These are phyloP conservation scores for Emys orbicularis DNA, from an alignment of 2,797 vertebrate genomes.

Conservation along the genomic window DNA sequence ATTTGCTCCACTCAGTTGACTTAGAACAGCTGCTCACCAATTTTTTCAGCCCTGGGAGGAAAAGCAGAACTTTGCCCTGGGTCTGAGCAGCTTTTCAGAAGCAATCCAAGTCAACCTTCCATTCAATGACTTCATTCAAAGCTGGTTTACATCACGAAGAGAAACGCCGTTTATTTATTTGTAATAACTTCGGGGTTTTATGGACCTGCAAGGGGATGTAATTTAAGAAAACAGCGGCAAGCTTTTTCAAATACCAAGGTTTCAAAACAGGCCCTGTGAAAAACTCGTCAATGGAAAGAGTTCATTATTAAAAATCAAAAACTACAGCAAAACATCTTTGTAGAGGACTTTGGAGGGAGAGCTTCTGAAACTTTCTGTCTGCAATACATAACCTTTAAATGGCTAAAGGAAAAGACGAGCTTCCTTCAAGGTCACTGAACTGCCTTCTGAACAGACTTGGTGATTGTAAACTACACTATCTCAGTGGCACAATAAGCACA, in stretches of 20 bases:
- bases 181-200: slow-evolving; percentile 84
- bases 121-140: slow-evolving; percentile 85
- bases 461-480: neutral
- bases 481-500: neutral
- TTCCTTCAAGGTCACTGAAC: slow-evolving; percentile 33
- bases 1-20: slow-evolving; percentile 71
- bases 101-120: slow-evolving; percentile 83
- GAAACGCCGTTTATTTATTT: slow-evolving; percentile 85
- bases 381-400: neutral
- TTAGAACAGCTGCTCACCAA: slow-evolving; percentile 79
- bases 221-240: slow-evolving; percentile 84
- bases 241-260: slow-evolving; percentile 75
- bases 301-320: slow-evolving; percentile 62
- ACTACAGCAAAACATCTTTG: neutral
- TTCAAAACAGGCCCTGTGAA: slow-evolving; percentile 70
- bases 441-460: neutral
- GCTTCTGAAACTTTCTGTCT: slow-evolving; percentile 51
- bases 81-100: slow-evolving; percentile 74
- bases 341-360: slow-evolving; percentile 35
- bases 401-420: slow-evolving; percentile 16
- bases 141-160: slow-evolving; percentile 85
- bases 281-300: slow-evolving; percentile 62
- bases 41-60: slow-evolving; percentile 64
- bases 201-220: slow-evolving; percentile 80
- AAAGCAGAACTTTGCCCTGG: slow-evolving; percentile 72